Percentiles rank a stretch among this genome's conserved stretches.
These are phyloP conservation scores for Hymenochirus boettgeri DNA, from an alignment of 2,113 vertebrate species.

Conservation along the genomic window DNA sequence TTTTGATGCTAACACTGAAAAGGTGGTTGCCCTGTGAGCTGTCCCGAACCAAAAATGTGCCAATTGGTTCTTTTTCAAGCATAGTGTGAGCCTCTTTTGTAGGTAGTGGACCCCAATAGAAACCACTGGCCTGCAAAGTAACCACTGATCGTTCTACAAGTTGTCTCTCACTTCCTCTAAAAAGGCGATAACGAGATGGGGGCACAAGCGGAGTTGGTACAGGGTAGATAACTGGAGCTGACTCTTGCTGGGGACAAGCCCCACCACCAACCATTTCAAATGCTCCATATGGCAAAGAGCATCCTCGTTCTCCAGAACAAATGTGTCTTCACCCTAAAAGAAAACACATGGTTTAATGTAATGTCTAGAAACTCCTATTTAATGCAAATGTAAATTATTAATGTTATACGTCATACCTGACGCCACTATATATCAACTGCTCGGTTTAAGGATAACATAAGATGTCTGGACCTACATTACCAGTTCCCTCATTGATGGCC, in stretches of 20 bases:
- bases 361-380: too few relatives aligned
- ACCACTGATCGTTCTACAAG: constrained; percentile 56
- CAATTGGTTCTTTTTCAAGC: constrained; percentile 49
- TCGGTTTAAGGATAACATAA: too few relatives aligned
- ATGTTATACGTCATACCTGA: too few relatives aligned
- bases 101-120: constrained; percentile 62
- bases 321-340: constrained; percentile 42
- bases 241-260: constrained; percentile 50
- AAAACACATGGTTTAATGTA: too few relatives aligned
- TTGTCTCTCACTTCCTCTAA: constrained; percentile 54
- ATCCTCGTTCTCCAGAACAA: constrained; percentile 45
- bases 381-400: too few relatives aligned
- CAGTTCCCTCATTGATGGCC: too few relatives aligned
- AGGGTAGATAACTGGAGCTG: constrained; percentile 33
- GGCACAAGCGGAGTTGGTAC: not conserved
- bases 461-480: too few relatives aligned
- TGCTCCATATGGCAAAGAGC: constrained; percentile 52
- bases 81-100: constrained; percentile 57
- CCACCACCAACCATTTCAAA: constrained; percentile 61
- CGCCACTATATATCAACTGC: too few relatives aligned
- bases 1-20: constrained; percentile 54
- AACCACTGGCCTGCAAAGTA: constrained; percentile 58
- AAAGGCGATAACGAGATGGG: constrained; percentile 53
- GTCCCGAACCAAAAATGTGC: constrained; percentile 63
- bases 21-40: constrained; percentile 58